Evolutionary conservation across 2,113 vertebrate genomes (phyloP), one percentile per base, ranked within the genome.

Genomic region (Callithrix jacchus): DNA sequence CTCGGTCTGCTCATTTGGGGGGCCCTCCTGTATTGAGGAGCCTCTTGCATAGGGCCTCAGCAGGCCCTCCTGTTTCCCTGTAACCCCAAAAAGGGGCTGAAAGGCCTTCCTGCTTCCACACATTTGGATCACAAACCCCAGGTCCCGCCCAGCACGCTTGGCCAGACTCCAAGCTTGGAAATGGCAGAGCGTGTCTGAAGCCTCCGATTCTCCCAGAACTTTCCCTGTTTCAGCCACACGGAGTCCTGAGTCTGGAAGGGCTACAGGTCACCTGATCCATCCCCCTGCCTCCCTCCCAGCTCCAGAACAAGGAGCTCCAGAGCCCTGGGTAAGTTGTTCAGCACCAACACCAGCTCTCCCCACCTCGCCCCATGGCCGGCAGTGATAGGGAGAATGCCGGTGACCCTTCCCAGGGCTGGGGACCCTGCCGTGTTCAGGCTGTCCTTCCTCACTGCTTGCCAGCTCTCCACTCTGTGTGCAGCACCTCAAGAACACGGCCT

Each of bases 341-440:
- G 5, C 45, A 16, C 21, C 7, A 0, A 49, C 0, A 1, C 64
- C 82, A 14, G 87, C 16, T 45, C 21, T 6, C 21, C 8, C 2
- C 37, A 16, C 32, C 6, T 11, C 2, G 8, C 9, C 30, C 54
- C 12, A 9, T 14, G 32, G 89, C 21, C 13, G 21, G 30, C 86
- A 37, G 37, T 20, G 45, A 32, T 1, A 6, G 30, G 71, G 25
- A 70, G 16, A 49, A 5, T 3, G 20, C 4, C 70, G 18, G 71
- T 11, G 61, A 6, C 42, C 37, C n/a, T 64, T 40, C 93, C 8
- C 8, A 2, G 2, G 37, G 2, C 0, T 52, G 20, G 20, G 42
- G 32, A 6, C 49, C 58, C 70, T 9, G 3, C 27, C 16, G 3
- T 1, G 1, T n/a, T 5, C 16, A 0, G 42, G 30, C 0, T 1